Evolutionary conservation across 1,140 invertebrate genomes (phyloP), one percentile per base, ranked within the genome.

Genomic region (Ceratitis capitata): DNA sequence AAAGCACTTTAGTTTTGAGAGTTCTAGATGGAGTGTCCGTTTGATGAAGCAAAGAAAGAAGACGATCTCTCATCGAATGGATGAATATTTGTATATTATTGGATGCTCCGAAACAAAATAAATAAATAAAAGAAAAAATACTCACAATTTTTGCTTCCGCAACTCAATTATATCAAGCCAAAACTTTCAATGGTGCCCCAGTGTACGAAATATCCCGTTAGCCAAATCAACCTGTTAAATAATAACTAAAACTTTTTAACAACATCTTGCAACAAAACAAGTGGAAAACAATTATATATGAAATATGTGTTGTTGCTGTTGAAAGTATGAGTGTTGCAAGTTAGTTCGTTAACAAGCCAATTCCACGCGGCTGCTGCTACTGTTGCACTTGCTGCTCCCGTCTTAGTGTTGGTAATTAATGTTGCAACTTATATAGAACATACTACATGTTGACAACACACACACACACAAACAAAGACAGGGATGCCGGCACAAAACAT

Each of bases 331-430:
- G 5, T n/a, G 64, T 69, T 69, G 39, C 39, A 78, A 78, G 19
- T 78, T 26, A 39, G 14, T 35, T 42, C 10, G 69, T 78, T 78
- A 78, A 26, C 23, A 26, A 61, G 39, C 42, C 64, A 69, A 14
- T 35, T 69, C 23, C 42, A 14, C n/a, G 32, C 64, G 5, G 3
- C 26, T 42, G 64, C 64, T 42, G 64, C 35, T 45, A 23, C 42
- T 64, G 58, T 23, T 64, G 58, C 26, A n/a, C n/a, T n/a, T n/a
- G n/a, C n/a, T n/a, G n/a, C n/a, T n/a, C n/a, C n/a, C 29, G 56
- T 61, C n/a, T 78, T 78, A 78, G 42, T 78, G 69, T 78, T 47
- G n/a, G 69, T 78, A 78, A 78, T 78, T 78, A 78, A 78, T 78
- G 69, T 78, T 78, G 42, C 39, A 26, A 45, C 29, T 45, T 78